Evolutionary conservation across 2,797 vertebrate genomes (phyloP).

Genomic region (Falco naumanni): DNA sequence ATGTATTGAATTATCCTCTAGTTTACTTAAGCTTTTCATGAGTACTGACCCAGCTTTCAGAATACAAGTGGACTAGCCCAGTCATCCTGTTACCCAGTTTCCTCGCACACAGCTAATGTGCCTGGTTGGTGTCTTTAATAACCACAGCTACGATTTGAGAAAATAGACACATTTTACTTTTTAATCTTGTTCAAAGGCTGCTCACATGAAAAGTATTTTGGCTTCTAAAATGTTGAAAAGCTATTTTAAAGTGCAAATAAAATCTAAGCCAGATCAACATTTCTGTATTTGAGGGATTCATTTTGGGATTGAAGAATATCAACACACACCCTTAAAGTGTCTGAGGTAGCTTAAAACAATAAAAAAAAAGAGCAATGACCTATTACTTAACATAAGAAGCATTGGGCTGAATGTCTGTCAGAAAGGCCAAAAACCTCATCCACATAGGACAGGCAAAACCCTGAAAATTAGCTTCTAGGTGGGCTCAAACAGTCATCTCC

Average conservation of each 20-base stretch:
- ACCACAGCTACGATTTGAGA: background rate
- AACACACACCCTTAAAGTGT: background rate
- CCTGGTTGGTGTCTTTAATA: background rate
- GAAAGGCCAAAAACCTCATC: background rate
- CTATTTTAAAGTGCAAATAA: conserved; percentile 28
- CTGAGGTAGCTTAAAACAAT: conserved; percentile 7
- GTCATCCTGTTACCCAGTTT: background rate
- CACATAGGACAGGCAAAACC: background rate
- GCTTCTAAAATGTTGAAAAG: background rate
- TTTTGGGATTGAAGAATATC: background rate
- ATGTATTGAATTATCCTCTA: conserved; percentile 50
- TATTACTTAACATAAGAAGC: background rate
- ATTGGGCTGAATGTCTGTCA: background rate
- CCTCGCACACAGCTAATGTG: background rate
- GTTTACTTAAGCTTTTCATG: conserved; percentile 47
- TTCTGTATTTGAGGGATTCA: background rate
- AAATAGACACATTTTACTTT: background rate
- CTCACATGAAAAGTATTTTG: conserved; percentile 10
- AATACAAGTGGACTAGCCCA: conserved; percentile 1
- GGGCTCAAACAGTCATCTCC: background rate
- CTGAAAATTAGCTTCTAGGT: background rate
- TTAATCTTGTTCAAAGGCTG: background rate
- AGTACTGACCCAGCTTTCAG: conserved; percentile 31
- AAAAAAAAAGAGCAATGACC: background rate
- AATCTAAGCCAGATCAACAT: background rate